Evolutionary conservation across 2,113 vertebrate species (phyloP).

Genomic region (Holacanthus passer): DNA sequence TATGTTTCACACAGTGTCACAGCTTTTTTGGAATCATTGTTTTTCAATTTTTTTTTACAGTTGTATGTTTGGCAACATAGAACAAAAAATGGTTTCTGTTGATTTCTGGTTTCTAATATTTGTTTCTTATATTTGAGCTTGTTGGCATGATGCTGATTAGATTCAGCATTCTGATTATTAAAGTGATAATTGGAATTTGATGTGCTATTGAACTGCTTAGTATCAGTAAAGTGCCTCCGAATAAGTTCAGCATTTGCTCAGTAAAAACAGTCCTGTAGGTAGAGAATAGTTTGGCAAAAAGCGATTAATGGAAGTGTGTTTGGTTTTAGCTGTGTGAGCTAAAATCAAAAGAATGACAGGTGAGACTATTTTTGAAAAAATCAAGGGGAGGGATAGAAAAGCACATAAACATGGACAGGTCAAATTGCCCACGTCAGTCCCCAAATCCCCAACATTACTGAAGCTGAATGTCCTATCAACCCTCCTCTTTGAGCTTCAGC

Average conservation of each 20-base stretch:
- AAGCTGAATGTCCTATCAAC: conserved; percentile 24
- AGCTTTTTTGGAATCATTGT: too few species aligned
- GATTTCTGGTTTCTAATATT: neutral
- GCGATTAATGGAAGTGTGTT: neutral
- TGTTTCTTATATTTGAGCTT: conserved; percentile 11
- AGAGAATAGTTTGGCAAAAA: neutral
- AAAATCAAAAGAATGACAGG: neutral
- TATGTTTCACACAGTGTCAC: too few species aligned
- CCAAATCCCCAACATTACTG: neutral
- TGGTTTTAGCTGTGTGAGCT: neutral
- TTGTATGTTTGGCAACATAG: neutral
- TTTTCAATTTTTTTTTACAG: too few species aligned
- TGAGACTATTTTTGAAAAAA: neutral
- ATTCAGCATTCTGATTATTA: too few species aligned
- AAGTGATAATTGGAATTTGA: neutral
- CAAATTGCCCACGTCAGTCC: neutral
- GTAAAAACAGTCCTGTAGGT: neutral
- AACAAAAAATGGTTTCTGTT: neutral
- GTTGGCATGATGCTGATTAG: neutral
- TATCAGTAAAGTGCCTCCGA: neutral
- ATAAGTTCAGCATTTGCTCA: neutral
- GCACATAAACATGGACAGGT: neutral
- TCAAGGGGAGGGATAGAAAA: neutral
- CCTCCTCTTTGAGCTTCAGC: conserved; percentile 39
- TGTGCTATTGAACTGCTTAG: neutral